Base-by-base conservation (phyloP, 2,888 invertebrate species). In the Eutolmus rufibarbis region DNA sequence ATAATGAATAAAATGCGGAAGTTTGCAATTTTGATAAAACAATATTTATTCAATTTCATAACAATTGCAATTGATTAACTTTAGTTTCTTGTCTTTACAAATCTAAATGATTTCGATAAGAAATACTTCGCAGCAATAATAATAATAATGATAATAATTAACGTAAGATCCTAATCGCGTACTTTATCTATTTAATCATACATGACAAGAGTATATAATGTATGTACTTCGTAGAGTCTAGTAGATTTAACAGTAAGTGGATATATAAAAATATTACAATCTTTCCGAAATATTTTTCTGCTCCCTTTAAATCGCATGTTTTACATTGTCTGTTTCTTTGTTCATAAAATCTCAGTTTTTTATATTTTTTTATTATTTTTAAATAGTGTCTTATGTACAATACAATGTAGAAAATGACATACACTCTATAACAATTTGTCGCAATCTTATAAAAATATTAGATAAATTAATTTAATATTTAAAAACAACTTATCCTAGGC, bases 21-120 rank as follows among this genome's bases (percentile, higher is more conserved):
- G 12, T 57, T 56, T 82, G 82, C 57, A 57, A 37, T 82, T 82
- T 82, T 74, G 74, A 74, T 74, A 85, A 85, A 85, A 85, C 74
- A 85, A 46, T 74, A 66, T 82, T 74, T 85, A 74, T 85, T 85
- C 43, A 85, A 43, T 40, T 85, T 85, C 74, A 85, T 85, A 85
- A 85, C 74, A 85, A 85, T 74, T 85, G 74, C 74, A 85, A n/a
- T 74, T 74, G 74, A 82, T 57, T 66, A 82, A 57, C 82, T 85
- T 74, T 85, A 74, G 46, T 85, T 84, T 74, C 46, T 85, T 37
- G 85, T 74, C 31, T 40, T 74, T 43, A 74, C 74, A 85, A 85
- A 85, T 37, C 66, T 82, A 74, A 84, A 84, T 31, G n/a, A 40
- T 66, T 84, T 84, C 40, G 57, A 84, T 84, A 84, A 66, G 46